Percentiles rank a stretch among this genome's conserved stretches.
Conservation (phyloP, 2,888 invertebrate genomes). For the Tetragonisca angustula region DNA sequence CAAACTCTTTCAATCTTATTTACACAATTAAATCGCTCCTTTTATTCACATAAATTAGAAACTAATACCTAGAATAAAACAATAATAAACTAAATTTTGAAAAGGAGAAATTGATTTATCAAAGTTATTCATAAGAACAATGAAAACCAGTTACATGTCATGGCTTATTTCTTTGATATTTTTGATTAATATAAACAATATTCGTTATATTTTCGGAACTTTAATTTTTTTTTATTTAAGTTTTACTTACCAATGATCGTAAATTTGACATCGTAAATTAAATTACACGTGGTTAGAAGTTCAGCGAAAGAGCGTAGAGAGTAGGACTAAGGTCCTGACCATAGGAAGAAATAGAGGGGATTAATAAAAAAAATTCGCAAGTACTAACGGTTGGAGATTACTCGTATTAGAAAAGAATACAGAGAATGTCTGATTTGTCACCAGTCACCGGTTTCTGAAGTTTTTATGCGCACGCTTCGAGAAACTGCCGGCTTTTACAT, state of each 20-base stretch:
- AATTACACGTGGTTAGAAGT: slow-evolving; percentile 61
- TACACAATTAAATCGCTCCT: background rate
- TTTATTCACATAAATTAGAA: background rate
- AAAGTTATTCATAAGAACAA: slow-evolving; percentile 13
- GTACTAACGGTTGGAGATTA: background rate
- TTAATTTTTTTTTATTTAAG: background rate
- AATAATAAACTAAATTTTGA: background rate
- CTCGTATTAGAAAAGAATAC: background rate
- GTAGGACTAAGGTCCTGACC: slow-evolving; percentile 50
- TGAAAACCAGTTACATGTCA: background rate
- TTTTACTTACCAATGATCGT: slow-evolving; percentile 66
- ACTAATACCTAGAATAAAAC: background rate
- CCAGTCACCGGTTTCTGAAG: slow-evolving; percentile 21
- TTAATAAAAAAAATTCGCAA: slow-evolving; percentile 24
- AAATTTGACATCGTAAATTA: slow-evolving; percentile 60
- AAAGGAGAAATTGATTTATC: background rate
- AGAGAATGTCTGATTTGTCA: background rate
- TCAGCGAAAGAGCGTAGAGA: slow-evolving; percentile 36
- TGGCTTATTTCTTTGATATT: background rate
- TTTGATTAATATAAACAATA: background rate
- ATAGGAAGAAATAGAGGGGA: background rate
- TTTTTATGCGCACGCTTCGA: slow-evolving; percentile 41
- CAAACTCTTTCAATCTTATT: background rate
- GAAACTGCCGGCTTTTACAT: slow-evolving; percentile 51
- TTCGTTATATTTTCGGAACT: too few relatives aligned